Conservation (phyloP, 2,888 invertebrate genomes). For the Rhingia rostrata region DNA sequence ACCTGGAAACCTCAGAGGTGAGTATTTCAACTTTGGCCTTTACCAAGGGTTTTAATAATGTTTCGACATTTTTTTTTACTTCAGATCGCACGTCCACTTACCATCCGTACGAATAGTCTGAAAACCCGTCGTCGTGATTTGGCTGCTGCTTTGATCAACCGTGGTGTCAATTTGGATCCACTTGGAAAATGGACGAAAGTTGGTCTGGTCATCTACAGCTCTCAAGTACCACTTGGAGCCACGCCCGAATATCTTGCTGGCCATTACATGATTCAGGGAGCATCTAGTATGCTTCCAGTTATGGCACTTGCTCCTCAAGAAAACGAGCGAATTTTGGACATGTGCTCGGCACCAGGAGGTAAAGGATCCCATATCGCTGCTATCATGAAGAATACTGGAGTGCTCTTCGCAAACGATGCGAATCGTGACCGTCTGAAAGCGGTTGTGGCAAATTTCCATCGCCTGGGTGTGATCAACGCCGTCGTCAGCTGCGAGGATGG, state of each 20-base stretch:
- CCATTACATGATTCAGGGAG: conserved; percentile 98
- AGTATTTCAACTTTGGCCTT: conserved; percentile 17
- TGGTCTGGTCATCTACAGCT: conserved; percentile 97
- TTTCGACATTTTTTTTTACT: conserved; percentile 11
- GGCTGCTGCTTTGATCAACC: conserved; percentile 96
- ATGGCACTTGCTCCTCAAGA: conserved; percentile 99
- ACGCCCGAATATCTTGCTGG: conserved; percentile 99
- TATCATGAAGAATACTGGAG: conserved; percentile 98
- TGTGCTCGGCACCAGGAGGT: conserved; percentile 99
- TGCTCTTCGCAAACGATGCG: conserved; percentile 97
- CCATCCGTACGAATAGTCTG: conserved; percentile 97
- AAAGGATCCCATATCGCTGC: conserved; percentile 99
- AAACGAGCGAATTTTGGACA: conserved; percentile 96
- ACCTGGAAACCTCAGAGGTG: conserved; percentile 97
- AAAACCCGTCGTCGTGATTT: conserved; percentile 96
- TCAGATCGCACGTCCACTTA: conserved; percentile 91
- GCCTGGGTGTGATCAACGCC: conserved; percentile 97
- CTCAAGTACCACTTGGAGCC: conserved; percentile 98
- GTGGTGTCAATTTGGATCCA: conserved; percentile 99
- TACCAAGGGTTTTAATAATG: not conserved
- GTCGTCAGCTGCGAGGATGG: conserved; percentile 96
- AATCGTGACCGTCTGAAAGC: conserved; percentile 95
- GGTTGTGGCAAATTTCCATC: conserved; percentile 97
- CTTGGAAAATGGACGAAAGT: conserved; percentile 99
- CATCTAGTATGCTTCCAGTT: conserved; percentile 97